phyloP scores from a whole-genome alignment of 2,888 invertebrate genomes.

The Lordiphosa fenestrarum region DNA sequence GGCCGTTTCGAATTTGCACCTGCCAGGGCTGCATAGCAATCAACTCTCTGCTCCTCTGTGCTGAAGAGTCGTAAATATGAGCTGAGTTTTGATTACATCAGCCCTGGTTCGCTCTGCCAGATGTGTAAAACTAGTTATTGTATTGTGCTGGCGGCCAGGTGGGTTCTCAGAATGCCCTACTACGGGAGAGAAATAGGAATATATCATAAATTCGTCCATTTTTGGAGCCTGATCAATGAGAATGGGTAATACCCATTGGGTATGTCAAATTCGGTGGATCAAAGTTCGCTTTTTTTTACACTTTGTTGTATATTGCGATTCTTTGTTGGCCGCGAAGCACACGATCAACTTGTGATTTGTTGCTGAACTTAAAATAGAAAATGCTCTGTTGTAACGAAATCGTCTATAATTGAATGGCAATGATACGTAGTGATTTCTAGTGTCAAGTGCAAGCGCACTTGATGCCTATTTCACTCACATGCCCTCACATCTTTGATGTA shows the following conservation, averaged over 20 bases:
- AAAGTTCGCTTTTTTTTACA: no score
- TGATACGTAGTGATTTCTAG: not conserved
- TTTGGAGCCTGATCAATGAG: no score
- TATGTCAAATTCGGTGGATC: no score
- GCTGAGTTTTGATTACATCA: conserved; percentile 26
- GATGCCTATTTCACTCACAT: not conserved
- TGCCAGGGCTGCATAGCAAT: conserved; percentile 50
- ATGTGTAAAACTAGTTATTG: conserved; percentile 60
- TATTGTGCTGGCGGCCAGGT: conserved; percentile 13
- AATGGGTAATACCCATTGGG: no score
- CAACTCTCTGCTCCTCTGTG: conserved; percentile 6
- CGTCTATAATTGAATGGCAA: no score
- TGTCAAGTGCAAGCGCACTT: conserved; percentile 7
- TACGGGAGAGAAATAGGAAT: no score
- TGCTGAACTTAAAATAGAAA: no score
- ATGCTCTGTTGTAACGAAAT: no score
- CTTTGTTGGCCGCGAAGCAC: conserved; percentile 18
- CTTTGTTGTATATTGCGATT: no score
- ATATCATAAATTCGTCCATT: no score
- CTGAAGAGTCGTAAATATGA: not conserved
- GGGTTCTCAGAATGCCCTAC: not conserved
- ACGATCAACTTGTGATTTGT: not conserved
- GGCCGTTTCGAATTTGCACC: conserved; percentile 59
- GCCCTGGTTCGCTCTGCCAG: conserved; percentile 50
- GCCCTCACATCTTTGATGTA: conserved; percentile 24